Evolutionary conservation across 2,888 invertebrate genomes (phyloP).

Genomic region (Apotomis capreana): DNA sequence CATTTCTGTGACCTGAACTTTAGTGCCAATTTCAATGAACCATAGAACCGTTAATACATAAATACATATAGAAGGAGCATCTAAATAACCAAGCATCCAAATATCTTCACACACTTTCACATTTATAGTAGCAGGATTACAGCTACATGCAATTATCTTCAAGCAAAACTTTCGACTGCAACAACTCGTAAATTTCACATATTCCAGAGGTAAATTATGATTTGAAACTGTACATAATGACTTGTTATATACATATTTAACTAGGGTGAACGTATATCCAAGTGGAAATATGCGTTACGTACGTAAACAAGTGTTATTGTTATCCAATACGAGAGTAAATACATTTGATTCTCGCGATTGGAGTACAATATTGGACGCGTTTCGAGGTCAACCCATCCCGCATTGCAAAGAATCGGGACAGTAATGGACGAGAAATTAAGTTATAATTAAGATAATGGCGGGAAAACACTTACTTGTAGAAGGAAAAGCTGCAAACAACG

Average conservation of each 20-base stretch:
- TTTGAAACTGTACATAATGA: constrained; percentile 14
- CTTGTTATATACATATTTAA: constrained; percentile 19
- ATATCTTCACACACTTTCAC: too few relatives aligned
- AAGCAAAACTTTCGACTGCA: not conserved
- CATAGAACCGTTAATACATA: too few relatives aligned
- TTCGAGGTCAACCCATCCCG: constrained; percentile 52
- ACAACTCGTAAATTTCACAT: constrained; percentile 11
- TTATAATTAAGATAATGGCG: constrained; percentile 46
- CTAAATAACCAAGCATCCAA: too few relatives aligned
- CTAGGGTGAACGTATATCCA: constrained; percentile 12
- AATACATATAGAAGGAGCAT: too few relatives aligned
- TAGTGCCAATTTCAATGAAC: too few relatives aligned
- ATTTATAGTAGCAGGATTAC: not conserved
- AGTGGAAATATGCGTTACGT: constrained; percentile 23
- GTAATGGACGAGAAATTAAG: constrained; percentile 37
- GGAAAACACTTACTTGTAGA: constrained; percentile 78
- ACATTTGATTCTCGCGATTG: constrained; percentile 5
- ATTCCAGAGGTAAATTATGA: not conserved
- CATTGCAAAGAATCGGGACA: constrained; percentile 45
- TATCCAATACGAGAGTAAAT: constrained; percentile 37
- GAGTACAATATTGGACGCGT: constrained; percentile 12
- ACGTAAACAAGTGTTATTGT: constrained; percentile 33
- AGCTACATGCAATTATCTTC: not conserved
- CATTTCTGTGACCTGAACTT: too few relatives aligned
- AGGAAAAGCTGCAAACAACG: constrained; percentile 81